A percentile compares a stretch with the other conserved stretches of the same genome.
Conservation (phyloP, 2,888 invertebrate genomes). For the Ormyrus labotus region DNA sequence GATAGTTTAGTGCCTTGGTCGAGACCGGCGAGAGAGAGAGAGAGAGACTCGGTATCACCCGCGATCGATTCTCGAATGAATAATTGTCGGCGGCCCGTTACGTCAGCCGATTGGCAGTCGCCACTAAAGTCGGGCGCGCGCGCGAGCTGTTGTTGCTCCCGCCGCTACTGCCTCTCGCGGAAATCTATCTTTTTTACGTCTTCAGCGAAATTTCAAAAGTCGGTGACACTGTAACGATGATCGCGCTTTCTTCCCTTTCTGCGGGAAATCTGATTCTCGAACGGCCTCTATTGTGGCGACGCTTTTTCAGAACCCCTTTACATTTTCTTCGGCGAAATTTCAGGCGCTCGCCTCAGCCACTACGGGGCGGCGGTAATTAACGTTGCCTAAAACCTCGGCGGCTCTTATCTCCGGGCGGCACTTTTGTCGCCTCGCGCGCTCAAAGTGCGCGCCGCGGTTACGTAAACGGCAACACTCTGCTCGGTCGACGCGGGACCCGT, state of each 20-base stretch:
- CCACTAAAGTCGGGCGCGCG: background rate
- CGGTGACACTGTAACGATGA: too few relatives aligned
- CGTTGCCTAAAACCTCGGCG: constrained; percentile 24
- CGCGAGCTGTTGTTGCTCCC: background rate
- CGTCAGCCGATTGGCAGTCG: constrained; percentile 41
- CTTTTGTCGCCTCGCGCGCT: constrained; percentile 45
- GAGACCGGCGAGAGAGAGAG: background rate
- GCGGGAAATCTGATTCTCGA: background rate
- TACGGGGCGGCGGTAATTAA: constrained; percentile 18
- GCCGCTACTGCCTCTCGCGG: background rate
- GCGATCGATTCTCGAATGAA: constrained; percentile 52
- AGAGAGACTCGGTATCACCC: constrained; percentile 1
- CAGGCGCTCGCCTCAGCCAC: background rate
- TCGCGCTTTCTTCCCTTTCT: background rate
- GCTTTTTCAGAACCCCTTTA: too few relatives aligned
- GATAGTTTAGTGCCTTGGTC: constrained; percentile 12
- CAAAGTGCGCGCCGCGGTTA: constrained; percentile 55
- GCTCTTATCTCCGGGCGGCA: constrained; percentile 46
- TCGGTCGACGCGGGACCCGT: background rate
- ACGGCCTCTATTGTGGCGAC: too few relatives aligned
- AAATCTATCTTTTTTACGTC: background rate
- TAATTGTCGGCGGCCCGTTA: constrained; percentile 39
- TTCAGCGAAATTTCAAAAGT: background rate
- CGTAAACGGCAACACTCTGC: background rate
- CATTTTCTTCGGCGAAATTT: background rate